Conservation (phyloP, 2,888 invertebrate species). For the Cerceris rybyensis region DNA sequence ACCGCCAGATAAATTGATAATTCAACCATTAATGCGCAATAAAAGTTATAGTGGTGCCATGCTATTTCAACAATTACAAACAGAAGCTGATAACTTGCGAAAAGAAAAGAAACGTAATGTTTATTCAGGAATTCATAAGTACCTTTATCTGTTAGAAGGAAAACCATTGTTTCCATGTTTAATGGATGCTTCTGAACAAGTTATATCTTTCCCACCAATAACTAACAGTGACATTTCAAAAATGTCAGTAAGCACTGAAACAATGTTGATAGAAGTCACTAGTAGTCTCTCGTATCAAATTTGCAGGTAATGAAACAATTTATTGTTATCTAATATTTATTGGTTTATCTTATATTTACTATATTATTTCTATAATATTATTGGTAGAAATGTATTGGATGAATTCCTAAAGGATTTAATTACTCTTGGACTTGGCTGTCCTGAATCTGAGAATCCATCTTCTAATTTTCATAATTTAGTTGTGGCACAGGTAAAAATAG, state of each 20-base stretch:
- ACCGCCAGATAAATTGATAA: conserved; percentile 85
- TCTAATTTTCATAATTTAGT: conserved; percentile 76
- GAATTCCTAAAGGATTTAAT: conserved; percentile 86
- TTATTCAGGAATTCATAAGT: conserved; percentile 92
- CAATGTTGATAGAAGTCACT: conserved; percentile 90
- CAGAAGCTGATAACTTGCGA: conserved; percentile 90
- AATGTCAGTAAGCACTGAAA: conserved; percentile 87
- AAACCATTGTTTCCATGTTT: conserved; percentile 89
- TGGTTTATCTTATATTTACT: neutral
- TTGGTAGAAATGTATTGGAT: conserved; percentile 85
- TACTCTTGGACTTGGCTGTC: conserved; percentile 83
- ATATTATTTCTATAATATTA: conserved; percentile 11
- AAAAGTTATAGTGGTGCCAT: conserved; percentile 86
- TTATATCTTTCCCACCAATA: conserved; percentile 93
- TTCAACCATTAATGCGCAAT: conserved; percentile 86
- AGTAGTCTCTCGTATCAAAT: conserved; percentile 86
- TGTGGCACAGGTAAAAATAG: conserved; percentile 88
- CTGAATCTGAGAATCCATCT: conserved; percentile 73
- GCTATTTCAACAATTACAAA: conserved; percentile 87
- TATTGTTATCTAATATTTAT: conserved; percentile 19
- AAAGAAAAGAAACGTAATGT: conserved; percentile 93
- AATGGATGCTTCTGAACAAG: conserved; percentile 85
- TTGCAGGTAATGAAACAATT: conserved; percentile 83
- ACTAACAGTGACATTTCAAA: conserved; percentile 92
- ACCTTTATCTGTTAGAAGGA: conserved; percentile 90